Conservation (phyloP, 2,888 invertebrate genomes). For the Agrotis ipsilon region DNA sequence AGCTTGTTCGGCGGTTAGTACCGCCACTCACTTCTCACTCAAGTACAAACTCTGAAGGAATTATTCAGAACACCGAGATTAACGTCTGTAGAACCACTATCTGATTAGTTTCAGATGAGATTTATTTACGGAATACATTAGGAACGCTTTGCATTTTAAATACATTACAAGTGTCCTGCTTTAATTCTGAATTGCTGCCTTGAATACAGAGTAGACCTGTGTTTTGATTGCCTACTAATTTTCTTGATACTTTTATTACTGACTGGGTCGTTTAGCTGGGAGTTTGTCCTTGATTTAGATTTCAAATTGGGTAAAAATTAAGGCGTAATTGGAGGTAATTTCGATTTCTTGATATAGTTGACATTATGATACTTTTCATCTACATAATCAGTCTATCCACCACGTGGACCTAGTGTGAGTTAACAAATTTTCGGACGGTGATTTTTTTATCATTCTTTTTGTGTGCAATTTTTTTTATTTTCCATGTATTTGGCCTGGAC, state of each 20-base stretch:
- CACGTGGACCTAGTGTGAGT: no score
- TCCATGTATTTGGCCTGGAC: no score
- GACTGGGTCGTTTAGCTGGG: no score
- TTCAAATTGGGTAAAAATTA: not conserved
- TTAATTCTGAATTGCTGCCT: conserved; percentile 34
- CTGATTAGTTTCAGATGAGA: conserved; percentile 47
- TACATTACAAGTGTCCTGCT: conserved; percentile 50
- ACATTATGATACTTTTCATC: no score
- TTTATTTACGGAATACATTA: conserved; percentile 52
- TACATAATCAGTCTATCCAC: no score
- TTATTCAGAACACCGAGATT: conserved; percentile 51
- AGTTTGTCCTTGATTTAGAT: not conserved
- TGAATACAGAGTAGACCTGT: conserved; percentile 36
- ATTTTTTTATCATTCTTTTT: no score
- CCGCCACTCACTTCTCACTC: not conserved
- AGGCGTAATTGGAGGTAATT: no score
- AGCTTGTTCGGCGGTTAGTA: no score
- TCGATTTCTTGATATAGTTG: no score
- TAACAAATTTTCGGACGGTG: no score
- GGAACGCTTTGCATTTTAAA: conserved; percentile 49
- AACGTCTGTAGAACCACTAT: conserved; percentile 41
- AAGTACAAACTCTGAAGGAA: conserved; percentile 11
- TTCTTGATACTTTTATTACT: conserved; percentile 35
- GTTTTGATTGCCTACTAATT: conserved; percentile 26
- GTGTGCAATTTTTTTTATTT: no score